Evolutionary conservation across 2,888 invertebrate species (phyloP).

Genomic region (Apantesis nais): DNA sequence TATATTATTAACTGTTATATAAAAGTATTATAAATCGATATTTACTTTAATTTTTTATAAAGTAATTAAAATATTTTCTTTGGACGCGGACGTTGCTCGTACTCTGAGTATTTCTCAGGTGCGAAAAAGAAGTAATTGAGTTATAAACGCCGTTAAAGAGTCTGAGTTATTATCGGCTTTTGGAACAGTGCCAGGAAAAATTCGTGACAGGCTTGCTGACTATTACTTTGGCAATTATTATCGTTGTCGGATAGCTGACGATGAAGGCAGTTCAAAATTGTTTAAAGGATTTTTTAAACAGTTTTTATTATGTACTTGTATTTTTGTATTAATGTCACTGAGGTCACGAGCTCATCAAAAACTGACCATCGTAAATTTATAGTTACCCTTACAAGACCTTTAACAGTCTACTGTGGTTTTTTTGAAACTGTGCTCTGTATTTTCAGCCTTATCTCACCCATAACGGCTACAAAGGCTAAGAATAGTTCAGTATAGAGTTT

Average conservation of each 20-base stretch:
- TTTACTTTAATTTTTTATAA: slow-evolving; percentile 7
- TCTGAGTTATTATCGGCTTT: slow-evolving; percentile 11
- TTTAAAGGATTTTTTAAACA: not conserved
- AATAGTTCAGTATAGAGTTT: no score
- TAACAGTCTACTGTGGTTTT: not conserved
- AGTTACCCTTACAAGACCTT: not conserved
- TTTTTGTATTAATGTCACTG: not conserved
- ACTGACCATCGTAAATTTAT: not conserved
- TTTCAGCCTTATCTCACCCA: no score
- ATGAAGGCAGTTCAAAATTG: slow-evolving; percentile 8
- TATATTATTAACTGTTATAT: not conserved
- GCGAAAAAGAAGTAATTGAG: slow-evolving; percentile 21
- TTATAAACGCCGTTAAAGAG: slow-evolving; percentile 22
- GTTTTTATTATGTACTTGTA: not conserved
- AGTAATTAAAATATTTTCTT: slow-evolving; percentile 1
- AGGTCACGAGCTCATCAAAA: not conserved
- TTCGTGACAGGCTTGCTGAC: slow-evolving; percentile 19
- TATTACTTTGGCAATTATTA: slow-evolving; percentile 21
- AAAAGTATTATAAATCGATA: slow-evolving; percentile 3
- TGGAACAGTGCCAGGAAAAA: slow-evolving; percentile 23
- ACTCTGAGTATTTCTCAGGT: slow-evolving; percentile 16
- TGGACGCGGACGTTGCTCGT: not conserved
- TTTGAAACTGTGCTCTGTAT: no score
- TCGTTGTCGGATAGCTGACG: slow-evolving; percentile 11
- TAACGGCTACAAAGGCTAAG: no score